A percentile compares a stretch with the other conserved stretches of the same genome.
Evolutionary conservation across 2,888 invertebrate species (phyloP).

Genomic region (Fabriciana adippe): DNA sequence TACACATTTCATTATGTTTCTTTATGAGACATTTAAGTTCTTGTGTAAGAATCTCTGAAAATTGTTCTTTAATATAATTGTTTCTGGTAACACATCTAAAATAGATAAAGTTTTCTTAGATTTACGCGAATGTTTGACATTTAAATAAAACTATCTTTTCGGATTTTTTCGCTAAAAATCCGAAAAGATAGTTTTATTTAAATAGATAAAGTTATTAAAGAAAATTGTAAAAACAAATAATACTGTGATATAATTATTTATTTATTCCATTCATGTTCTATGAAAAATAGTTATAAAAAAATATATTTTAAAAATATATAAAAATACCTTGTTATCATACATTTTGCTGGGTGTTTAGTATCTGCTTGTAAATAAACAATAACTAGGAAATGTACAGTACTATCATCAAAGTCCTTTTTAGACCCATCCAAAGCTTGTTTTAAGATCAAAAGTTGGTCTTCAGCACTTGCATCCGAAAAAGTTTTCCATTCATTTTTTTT

Average conservation of each 20-base stretch:
- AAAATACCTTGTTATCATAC: constrained; percentile 61
- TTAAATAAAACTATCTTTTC: too few relatives aligned
- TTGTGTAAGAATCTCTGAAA: constrained; percentile 49
- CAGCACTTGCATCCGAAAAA: constrained; percentile 52
- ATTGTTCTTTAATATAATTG: constrained; percentile 50
- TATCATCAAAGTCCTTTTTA: constrained; percentile 35
- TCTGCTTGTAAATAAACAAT: constrained; percentile 60
- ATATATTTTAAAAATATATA: not conserved
- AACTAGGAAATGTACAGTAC: constrained; percentile 54
- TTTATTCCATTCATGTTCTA: too few relatives aligned
- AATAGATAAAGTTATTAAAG: constrained; percentile 33
- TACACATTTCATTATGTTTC: not conserved
- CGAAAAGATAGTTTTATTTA: too few relatives aligned
- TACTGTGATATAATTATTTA: too few relatives aligned
- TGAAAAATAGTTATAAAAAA: not conserved
- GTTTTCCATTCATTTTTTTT: constrained; percentile 40
- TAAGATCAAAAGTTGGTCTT: constrained; percentile 58
- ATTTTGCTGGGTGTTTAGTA: constrained; percentile 69
- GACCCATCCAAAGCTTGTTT: constrained; percentile 49
- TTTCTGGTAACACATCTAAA: constrained; percentile 61
- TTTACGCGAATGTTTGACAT: too few relatives aligned
- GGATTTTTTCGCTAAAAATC: too few relatives aligned
- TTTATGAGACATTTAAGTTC: constrained; percentile 46
- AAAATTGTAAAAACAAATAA: not conserved
- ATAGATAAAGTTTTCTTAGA: constrained; percentile 37